A percentile compares a stretch with the other conserved stretches of the same genome.
Evolutionary conservation across 2,797 vertebrate genomes (phyloP).

Genomic region (Muscicapa comitata): DNA sequence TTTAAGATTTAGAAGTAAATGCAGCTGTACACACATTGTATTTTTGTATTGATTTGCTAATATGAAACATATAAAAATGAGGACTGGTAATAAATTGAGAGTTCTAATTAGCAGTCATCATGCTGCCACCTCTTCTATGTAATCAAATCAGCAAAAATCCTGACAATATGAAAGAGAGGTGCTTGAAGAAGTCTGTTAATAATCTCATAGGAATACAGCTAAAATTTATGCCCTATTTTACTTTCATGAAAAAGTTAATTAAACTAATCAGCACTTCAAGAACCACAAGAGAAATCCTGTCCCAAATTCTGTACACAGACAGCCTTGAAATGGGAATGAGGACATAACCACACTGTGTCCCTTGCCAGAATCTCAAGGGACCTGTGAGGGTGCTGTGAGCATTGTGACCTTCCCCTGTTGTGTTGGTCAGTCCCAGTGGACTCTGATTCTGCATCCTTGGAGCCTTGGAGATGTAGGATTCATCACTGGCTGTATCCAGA

Average conservation of each 20-base stretch:
- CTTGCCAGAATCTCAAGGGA: not conserved
- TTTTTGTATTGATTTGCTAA: not conserved
- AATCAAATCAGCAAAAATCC: conserved; percentile 35
- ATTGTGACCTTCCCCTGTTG: not conserved
- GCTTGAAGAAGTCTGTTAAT: conserved; percentile 29
- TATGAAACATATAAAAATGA: not conserved
- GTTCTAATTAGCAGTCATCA: conserved; percentile 23
- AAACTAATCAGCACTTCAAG: conserved; percentile 51
- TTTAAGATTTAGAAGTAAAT: not conserved
- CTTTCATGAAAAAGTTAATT: conserved; percentile 65
- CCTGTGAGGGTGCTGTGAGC: not conserved
- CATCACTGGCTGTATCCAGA: not conserved
- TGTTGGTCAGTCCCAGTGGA: not conserved
- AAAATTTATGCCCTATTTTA: conserved; percentile 54
- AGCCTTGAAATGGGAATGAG: conserved; percentile 5
- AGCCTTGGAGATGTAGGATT: not conserved
- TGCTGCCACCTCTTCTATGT: not conserved
- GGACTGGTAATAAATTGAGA: not conserved
- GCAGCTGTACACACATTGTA: not conserved
- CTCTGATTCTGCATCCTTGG: rapidly evolving
- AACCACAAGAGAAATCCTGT: conserved; percentile 45
- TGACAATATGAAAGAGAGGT: conserved; percentile 17
- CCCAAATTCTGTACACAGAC: conserved; percentile 40
- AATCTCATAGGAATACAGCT: conserved; percentile 18
- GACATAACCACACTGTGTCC: not conserved